Conservation (phyloP, 1,140 invertebrate genomes). For the Glossosoma conforme region DNA sequence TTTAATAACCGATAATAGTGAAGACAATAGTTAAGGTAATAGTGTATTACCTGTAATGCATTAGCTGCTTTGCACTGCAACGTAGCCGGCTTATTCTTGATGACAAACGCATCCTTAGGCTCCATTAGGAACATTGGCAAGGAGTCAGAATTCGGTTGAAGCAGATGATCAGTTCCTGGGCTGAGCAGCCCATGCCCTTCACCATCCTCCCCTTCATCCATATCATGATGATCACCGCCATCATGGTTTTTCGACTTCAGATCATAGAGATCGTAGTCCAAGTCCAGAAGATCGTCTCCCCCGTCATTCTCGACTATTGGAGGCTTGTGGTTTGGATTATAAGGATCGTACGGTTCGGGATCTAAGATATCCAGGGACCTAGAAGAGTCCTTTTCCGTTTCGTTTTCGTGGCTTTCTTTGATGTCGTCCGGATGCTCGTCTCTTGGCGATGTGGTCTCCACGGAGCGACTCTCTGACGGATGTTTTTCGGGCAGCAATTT, state of each 20-base stretch:
- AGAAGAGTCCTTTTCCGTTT: too few species aligned
- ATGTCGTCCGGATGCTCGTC: slow-evolving; percentile 22
- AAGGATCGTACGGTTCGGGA: slow-evolving; percentile 47
- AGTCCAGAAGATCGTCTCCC: slow-evolving; percentile 44
- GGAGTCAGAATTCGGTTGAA: slow-evolving; percentile 54
- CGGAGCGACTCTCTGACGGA: too few species aligned
- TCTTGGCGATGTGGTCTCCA: too few species aligned
- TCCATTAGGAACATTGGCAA: slow-evolving; percentile 75
- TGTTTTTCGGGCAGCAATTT: slow-evolving; percentile 33
- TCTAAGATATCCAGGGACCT: slow-evolving; percentile 39
- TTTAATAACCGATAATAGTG: too few species aligned
- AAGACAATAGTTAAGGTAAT: too few species aligned
- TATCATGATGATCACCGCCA: slow-evolving; percentile 36
- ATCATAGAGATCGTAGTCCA: slow-evolving; percentile 43
- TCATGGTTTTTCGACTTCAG: slow-evolving; percentile 41
- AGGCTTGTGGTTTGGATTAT: slow-evolving; percentile 47
- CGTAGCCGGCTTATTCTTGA: slow-evolving; percentile 77
- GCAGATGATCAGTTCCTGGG: slow-evolving; percentile 44
- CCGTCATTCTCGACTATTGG: slow-evolving; percentile 30
- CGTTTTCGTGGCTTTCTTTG: slow-evolving; percentile 31
- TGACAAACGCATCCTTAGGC: slow-evolving; percentile 75
- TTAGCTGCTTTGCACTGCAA: slow-evolving; percentile 75
- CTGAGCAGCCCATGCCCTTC: slow-evolving; percentile 43
- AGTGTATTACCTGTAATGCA: slow-evolving; percentile 57
- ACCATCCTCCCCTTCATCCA: slow-evolving; percentile 35